Conservation (phyloP, 2,113 vertebrate species). For the Scytalopus superciliaris region DNA sequence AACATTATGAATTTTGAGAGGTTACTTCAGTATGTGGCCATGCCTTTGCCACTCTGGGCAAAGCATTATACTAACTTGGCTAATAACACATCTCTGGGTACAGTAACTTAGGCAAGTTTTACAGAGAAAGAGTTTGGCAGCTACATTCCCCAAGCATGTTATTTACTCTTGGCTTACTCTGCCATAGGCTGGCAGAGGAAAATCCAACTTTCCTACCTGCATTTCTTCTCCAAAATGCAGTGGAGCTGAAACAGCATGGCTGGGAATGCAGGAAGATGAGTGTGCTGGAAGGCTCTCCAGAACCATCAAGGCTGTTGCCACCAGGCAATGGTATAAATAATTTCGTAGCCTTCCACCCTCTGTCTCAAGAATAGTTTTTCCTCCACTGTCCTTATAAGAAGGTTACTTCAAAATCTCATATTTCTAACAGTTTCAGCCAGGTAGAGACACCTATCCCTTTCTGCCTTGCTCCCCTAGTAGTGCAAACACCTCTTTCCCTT, state of each 20-base stretch:
- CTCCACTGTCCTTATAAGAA: neutral
- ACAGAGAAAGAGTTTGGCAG: neutral
- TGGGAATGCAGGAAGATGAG: neutral
- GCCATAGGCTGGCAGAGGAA: neutral
- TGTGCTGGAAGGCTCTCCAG: neutral
- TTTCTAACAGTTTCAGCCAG: neutral
- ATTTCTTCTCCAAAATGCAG: neutral
- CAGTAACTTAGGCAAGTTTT: neutral
- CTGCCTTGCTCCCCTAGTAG: neutral
- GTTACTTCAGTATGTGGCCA: neutral
- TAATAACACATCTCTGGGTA: neutral
- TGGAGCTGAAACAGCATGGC: fast-evolving
- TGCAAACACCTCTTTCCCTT: neutral
- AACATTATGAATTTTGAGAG: neutral
- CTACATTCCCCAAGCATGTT: neutral
- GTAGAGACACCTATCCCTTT: neutral
- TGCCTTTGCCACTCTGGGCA: neutral
- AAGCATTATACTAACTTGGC: neutral
- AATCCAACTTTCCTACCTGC: neutral
- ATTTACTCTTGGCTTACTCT: neutral
- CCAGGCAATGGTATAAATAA: neutral
- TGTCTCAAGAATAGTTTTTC: neutral
- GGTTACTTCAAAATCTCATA: neutral
- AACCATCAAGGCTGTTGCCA: neutral
- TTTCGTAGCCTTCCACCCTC: neutral